Conservation (phyloP, 2,797 vertebrate species). For the Otolemur crassicaudatus region DNA sequence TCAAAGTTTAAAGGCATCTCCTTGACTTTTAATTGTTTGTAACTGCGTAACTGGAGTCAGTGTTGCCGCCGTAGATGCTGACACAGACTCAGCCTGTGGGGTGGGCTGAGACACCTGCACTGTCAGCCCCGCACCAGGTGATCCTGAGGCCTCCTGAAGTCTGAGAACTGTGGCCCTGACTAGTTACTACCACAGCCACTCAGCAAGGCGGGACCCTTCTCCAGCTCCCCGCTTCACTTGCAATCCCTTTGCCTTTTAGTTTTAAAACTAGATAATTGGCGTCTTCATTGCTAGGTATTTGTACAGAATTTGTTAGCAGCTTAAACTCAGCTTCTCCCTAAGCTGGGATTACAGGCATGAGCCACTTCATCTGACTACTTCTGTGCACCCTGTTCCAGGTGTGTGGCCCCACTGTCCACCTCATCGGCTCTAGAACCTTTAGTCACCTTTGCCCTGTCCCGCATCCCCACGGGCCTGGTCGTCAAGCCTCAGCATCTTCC, state of each 20-base stretch:
- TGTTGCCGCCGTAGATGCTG: background rate
- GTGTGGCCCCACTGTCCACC: background rate
- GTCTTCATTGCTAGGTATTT: background rate
- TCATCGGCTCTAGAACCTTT: background rate
- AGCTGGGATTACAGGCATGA: too few species aligned
- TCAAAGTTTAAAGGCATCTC: constrained; percentile 48
- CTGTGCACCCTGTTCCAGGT: background rate
- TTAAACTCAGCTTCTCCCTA: background rate
- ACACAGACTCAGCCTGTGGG: too few species aligned
- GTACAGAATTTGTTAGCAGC: background rate
- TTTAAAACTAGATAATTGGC: background rate
- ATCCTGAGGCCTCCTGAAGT: accelerated
- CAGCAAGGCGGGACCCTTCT: background rate
- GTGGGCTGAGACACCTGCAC: accelerated
- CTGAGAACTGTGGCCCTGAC: background rate
- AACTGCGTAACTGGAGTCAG: background rate
- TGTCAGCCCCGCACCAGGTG: background rate
- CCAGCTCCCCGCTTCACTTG: background rate
- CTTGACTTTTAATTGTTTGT: constrained; percentile 19
- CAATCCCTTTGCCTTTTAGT: background rate
- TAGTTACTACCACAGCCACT: background rate
- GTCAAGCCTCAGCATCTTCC: background rate
- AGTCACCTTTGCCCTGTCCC: background rate
- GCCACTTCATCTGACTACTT: too few species aligned
- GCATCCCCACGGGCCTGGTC: background rate